Conservation (phyloP, 2,797 vertebrate species). For the Neopelma chrysocephalum region DNA sequence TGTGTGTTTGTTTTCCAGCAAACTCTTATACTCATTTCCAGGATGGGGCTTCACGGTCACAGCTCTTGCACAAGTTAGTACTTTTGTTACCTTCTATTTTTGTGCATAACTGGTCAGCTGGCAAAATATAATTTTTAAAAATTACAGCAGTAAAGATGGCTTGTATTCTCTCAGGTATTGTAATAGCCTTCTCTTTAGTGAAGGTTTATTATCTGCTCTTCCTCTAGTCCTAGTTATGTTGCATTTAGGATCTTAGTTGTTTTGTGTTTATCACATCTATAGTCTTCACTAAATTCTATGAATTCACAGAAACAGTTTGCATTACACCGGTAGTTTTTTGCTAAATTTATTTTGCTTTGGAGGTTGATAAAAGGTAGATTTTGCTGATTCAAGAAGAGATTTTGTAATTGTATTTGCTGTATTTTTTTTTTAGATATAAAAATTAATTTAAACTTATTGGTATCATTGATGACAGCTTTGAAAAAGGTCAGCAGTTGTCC, state of each 20-base stretch:
- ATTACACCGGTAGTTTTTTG: not conserved
- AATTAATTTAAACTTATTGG: not conserved
- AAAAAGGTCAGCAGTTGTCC: not conserved
- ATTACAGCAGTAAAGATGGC: not conserved
- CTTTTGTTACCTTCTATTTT: not conserved
- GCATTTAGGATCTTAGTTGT: not conserved
- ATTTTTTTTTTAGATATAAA: not conserved
- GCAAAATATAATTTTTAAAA: not conserved
- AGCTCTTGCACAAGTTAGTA: constrained; percentile 88
- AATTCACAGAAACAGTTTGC: not conserved
- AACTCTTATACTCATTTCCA: constrained; percentile 87
- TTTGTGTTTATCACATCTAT: not conserved
- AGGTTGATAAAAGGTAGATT: not conserved
- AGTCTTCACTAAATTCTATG: not conserved
- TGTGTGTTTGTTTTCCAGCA: constrained; percentile 75
- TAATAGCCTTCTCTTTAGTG: not conserved
- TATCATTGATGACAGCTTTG: not conserved
- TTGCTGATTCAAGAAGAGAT: not conserved
- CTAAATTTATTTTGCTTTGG: not conserved
- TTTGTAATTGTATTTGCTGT: not conserved
- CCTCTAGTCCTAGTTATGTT: not conserved
- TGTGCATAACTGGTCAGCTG: not conserved
- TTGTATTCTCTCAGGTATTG: not conserved
- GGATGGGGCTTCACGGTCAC: constrained; percentile 89
- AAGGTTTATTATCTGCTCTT: not conserved